Base-by-base conservation (phyloP, 2,113 vertebrate genomes). In the Panthera uncia region DNA sequence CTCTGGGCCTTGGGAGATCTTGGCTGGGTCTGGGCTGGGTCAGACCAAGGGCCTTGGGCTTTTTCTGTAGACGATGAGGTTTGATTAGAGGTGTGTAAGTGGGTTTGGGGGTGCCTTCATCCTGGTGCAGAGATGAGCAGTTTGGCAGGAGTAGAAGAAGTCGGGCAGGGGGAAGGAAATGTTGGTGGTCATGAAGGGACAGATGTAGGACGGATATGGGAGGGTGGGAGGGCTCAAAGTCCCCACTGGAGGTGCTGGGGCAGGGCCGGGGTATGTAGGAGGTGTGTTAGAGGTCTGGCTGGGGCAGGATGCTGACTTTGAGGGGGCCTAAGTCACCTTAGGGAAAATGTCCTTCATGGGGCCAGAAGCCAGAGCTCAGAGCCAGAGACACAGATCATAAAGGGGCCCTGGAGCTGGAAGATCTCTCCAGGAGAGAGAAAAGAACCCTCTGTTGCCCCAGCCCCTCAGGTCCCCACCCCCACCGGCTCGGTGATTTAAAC, bases 381-480 rank as follows among this genome's bases (percentile, higher is more conserved):
- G n/a, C n/a, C 63, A 78, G 83, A 71, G 41, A 15, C 1, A 11
- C 41, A n/a, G 74, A 86, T 15, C 36, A 11, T 16, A 15, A 0
- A 5, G 33, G 5, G 52, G 38, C 11, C 61, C 61, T 52, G 33
- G 76, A 25, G 66, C 21, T n/a, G 21, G 27, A 38, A 23, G 29
- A 36, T 31, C 31, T 38, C 61, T 92, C n/a, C 41, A 57, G 45
- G 29, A 31, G 48, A 90, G 36, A 52, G 68, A 78, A 63, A 29
- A 90, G 71, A 33, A 31, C 81, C 31, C 27, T 36, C 15, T 13
- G 23, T 50, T 66, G 3, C 16, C 5, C 15, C 23, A 57, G 6
- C 3, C 8, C 27, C 27, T 41, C 27, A 48, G 0, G 0, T 3
- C 45, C 19, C 33, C 9, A 14, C 33, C 50, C 63, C 4, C 0